Base-by-base conservation (phyloP, 2,888 invertebrate genomes). In the Chironomus tentans region DNA sequence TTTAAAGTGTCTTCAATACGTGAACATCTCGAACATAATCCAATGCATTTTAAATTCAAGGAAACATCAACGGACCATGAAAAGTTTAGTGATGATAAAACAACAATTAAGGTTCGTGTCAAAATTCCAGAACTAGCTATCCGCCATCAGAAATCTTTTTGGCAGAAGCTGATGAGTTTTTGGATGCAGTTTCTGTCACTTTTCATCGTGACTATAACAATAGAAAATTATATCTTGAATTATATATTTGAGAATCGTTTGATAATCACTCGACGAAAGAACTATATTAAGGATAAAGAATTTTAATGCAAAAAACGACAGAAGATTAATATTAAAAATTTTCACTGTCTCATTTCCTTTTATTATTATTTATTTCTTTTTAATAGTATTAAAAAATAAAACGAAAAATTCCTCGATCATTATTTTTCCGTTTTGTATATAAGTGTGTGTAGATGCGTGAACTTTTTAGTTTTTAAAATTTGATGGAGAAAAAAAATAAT, bases 181-280 rank as follows among this genome's bases (percentile, higher is more conserved):
- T 77, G 77, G 77, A 77, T 69, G 6, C 28, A 77, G 6, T 77
- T 71, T 46, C 13, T 77, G 2, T 56, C 77, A 13, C 3, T 77
- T 15, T 73, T 77, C 12, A 46, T 70, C 1, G 46, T 77, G 22
- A 24, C 74, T 3, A 47, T 74, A 4, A 6, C 47, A 12, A 18
- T 74, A 4, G 12, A 4, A 1, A 74, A 74, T n/a, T 74, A 62
- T 13, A 3, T 73, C 18, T 38, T 73, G 3, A 28, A n/a, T 15
- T 12, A 73, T 28, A n/a, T 74, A 2, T 74, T 74, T 28, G 74
- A 74, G 15, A 68, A 65, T 21, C 74, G 74, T 4, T 68, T n/a
- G n/a, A 62, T 74, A 10, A 46, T 65, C 13, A 21, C 74, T 21
- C 46, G 65, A 2, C 46, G 56, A 13, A 71, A 56, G n/a, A 56